phyloP scores from a whole-genome alignment of 92 coral and sea anemone genomes.

The Paragorgia papillata region DNA sequence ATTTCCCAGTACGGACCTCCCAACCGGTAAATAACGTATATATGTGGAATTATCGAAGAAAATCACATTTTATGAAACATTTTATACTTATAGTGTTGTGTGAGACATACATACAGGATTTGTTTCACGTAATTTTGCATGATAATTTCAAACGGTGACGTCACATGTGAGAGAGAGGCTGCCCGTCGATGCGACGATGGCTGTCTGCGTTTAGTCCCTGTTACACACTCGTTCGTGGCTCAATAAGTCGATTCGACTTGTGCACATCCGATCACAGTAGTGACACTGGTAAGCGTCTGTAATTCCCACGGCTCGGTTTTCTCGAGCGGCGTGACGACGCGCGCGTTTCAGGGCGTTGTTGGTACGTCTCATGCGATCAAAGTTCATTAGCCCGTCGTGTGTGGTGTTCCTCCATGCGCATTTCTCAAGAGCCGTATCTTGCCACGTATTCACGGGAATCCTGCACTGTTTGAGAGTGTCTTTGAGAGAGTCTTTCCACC shows the following conservation, averaged over 20 bases:
- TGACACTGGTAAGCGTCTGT: background rate
- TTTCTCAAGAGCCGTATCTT: background rate
- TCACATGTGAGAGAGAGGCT: background rate
- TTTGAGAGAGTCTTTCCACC: conserved; percentile 38
- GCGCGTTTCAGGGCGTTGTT: background rate
- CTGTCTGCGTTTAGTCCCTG: background rate
- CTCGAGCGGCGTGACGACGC: background rate
- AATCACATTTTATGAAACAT: too few relatives aligned
- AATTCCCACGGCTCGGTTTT: background rate
- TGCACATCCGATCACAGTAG: conserved; percentile 3
- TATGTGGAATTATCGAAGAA: too few relatives aligned
- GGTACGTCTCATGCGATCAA: background rate
- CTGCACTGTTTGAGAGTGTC: background rate
- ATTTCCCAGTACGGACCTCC: too few relatives aligned
- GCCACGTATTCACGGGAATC: background rate
- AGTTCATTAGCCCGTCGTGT: background rate
- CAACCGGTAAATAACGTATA: too few relatives aligned
- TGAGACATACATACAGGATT: too few relatives aligned
- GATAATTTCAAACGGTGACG: too few relatives aligned
- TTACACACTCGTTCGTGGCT: background rate
- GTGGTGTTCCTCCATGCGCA: background rate
- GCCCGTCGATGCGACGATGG: conserved; percentile 1
- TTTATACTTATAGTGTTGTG: too few relatives aligned
- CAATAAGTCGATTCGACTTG: background rate
- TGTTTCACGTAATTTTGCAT: too few relatives aligned